Evolutionary conservation across 2,113 vertebrate genomes (phyloP).

Genomic region (Dolichallabes microphthalmus): DNA sequence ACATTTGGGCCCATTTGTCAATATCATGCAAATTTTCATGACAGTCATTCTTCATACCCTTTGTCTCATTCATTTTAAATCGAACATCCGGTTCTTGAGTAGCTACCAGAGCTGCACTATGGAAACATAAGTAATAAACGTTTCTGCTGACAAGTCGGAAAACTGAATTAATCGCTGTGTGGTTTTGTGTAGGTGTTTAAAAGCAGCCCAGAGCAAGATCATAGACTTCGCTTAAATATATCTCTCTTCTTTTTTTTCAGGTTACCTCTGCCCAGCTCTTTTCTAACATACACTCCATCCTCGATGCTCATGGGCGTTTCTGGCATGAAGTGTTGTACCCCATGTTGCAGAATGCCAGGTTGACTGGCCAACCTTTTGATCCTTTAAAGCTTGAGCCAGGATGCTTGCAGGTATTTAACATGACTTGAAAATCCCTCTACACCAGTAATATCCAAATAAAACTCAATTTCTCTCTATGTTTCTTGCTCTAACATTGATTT

Average conservation of each 20-base stretch:
- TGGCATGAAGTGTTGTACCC: constrained; percentile 80
- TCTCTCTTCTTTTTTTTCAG: constrained; percentile 54
- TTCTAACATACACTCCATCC: constrained; percentile 74
- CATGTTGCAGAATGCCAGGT: constrained; percentile 67
- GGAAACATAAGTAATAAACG: constrained; percentile 26
- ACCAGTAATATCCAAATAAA: neutral
- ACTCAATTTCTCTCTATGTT: neutral
- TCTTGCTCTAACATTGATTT: neutral
- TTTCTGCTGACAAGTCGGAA: constrained; percentile 63
- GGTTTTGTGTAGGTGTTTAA: constrained; percentile 35
- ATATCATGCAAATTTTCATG: neutral
- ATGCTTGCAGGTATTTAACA: constrained; percentile 72
- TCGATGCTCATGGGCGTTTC: constrained; percentile 72
- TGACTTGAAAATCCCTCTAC: too few relatives aligned
- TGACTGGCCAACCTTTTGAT: constrained; percentile 73
- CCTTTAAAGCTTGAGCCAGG: constrained; percentile 73
- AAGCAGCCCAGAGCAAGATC: constrained; percentile 29
- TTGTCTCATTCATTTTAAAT: constrained; percentile 28
- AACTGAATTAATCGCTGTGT: constrained; percentile 33
- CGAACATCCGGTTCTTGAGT: constrained; percentile 52
- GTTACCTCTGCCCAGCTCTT: constrained; percentile 73
- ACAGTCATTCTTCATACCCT: neutral
- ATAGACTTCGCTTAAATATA: constrained; percentile 5
- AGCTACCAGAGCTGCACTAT: constrained; percentile 3
- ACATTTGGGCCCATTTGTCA: neutral